Evolutionary conservation across 1,140 invertebrate species (phyloP), one percentile per base, ranked within the genome.

Genomic region (Radopholus similis): DNA sequence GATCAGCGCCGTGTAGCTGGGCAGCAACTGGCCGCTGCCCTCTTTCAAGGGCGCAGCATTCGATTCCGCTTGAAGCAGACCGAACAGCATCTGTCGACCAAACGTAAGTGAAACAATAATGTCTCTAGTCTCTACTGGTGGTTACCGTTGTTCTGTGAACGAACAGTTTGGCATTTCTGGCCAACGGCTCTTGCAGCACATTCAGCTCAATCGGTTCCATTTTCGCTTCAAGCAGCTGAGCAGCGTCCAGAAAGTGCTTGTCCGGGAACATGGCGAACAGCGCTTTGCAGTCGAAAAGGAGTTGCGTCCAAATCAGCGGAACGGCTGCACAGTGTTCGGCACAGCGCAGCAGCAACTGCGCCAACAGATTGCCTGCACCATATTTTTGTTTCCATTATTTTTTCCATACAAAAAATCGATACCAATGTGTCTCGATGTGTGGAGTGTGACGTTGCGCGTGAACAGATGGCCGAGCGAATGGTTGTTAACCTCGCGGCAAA

Each of bases 391-490:
- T 64, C 54, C 40, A 23, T n/a, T n/a, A 4, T 56, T 26, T 30
- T 56, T 56, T 5, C 5, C 21, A n/a, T 57, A 11, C 26, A 32
- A 47, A n/a, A 64, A 64, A 28, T 15, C 26, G 13, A 2, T 28
- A 60, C 71, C 70, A 51, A 75, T 55, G 44, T 56, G 40, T 42
- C 68, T 26, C 30, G 73, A 62, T 6, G 77, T 64, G 34, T 73
- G 64, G 13, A 59, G 38, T 40, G 51, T 74, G 32, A 75, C 73
- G 44, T 72, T 75, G 37, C 63, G 32, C 2, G 73, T 75, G 40
- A 75, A 78, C 21, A 75, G 47, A 68, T 75, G 73, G 32, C 69
- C 75, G 23, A 77, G 37, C 9, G 73, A 71, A 57, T 76, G 49
- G 11, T 73, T 47, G 56, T 64, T 72, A 21, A 77, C 63, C 26